Evolutionary conservation across 2,113 vertebrate species (phyloP).

Genomic region (Chaetodon trifascialis): DNA sequence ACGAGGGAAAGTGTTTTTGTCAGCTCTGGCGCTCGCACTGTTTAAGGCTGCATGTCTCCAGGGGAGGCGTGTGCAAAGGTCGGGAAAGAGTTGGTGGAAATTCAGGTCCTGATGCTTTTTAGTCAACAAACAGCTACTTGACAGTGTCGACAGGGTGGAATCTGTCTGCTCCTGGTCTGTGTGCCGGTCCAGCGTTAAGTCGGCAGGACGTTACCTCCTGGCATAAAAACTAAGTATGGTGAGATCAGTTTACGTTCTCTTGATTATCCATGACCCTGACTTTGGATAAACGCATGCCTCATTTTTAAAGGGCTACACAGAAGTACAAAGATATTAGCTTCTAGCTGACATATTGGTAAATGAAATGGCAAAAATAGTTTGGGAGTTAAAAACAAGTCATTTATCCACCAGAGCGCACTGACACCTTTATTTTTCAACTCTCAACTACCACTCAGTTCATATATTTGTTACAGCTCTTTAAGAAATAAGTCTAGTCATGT

Average conservation of each 20-base stretch:
- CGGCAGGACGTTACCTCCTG: not conserved
- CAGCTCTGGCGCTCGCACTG: constrained; percentile 3
- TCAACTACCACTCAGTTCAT: not conserved
- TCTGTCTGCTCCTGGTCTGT: constrained; percentile 19
- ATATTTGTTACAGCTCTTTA: not conserved
- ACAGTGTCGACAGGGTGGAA: constrained; percentile 11
- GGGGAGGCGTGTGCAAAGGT: constrained; percentile 49
- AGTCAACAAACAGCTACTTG: constrained; percentile 30
- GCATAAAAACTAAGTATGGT: not conserved
- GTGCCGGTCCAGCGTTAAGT: not conserved
- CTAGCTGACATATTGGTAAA: not conserved
- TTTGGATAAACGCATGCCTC: too few relatives aligned
- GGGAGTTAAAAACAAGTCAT: too few relatives aligned
- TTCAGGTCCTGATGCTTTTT: constrained; percentile 41
- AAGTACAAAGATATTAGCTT: too few relatives aligned
- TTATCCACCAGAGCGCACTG: too few relatives aligned
- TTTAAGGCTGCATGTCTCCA: constrained; percentile 22
- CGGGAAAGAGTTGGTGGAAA: constrained; percentile 12
- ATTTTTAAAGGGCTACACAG: too few relatives aligned
- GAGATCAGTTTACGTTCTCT: too few relatives aligned
- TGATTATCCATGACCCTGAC: too few relatives aligned
- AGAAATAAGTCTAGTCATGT: not conserved
- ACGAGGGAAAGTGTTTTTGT: constrained; percentile 32
- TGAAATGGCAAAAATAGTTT: too few relatives aligned
- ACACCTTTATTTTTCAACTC: too few relatives aligned